Base-by-base conservation (phyloP, 1,140 invertebrate species). In the Pogonomyrmex barbatus region DNA sequence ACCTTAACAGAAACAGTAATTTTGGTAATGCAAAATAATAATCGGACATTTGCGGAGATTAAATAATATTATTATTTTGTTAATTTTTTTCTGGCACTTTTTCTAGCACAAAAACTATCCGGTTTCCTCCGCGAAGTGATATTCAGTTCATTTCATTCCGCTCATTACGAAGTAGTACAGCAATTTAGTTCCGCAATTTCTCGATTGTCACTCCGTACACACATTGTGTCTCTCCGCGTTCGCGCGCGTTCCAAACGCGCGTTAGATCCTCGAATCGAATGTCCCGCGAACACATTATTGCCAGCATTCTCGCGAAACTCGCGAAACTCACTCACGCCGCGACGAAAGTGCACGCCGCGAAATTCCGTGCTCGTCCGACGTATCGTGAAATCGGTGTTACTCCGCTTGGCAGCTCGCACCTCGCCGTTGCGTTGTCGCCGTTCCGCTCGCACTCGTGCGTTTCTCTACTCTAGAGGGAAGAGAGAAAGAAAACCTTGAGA, bases 341-440 rank as follows among this genome's bases (percentile, higher is more conserved):
- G 45, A 39, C 30, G 68, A 45, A 30, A 8, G 14, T 47, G 30
- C 60, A 67, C 50, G n/a, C n/a, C 76, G 12, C 33, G 33, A 79
- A 67, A 68, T 68, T 79, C 36, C 33, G 24, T 17, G 30, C 42
- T 77, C 42, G 4, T 12, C 8, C 14, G 9, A 47, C 54, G 56
- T 60, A 76, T 76, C 73, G 39, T 76, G 54, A 79, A 79, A 79
- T 79, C 73, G n/a, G 45, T 79, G 45, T 79, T 68, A 68, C 8
- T 36, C 33, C 45, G 33, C 30, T 33, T 24, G 33, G 12, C 5
- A 17, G 54, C 39, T 60, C 39, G 56, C 75, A 39, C 9, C n/a
- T 68, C 47, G 12, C 30, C 39, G 12, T 63, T 60, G 33, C 24
- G 24, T 9, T 30, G 30, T 36, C 24, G 14, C 33, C 42, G 42